Evolutionary conservation across 1,140 invertebrate genomes (phyloP).

Genomic region (Samia ricini): DNA sequence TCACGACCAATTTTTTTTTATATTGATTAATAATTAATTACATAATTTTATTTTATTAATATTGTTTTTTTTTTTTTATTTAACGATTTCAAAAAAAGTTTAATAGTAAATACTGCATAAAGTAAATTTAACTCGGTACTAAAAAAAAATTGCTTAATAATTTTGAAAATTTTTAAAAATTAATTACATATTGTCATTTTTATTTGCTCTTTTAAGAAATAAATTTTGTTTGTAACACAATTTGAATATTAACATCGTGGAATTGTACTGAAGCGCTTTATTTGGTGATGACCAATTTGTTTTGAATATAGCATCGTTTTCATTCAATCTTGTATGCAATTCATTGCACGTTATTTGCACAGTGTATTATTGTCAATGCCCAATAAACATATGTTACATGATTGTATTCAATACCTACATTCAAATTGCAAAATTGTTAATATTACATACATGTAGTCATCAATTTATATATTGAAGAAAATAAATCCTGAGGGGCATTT

Average conservation of each 20-base stretch:
- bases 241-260: not conserved
- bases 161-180: no score
- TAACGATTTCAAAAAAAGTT: not conserved
- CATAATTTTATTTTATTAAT: not conserved
- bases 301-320: not conserved
- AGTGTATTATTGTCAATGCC: not conserved
- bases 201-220: not conserved
- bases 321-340: not conserved
- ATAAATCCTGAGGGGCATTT: slow-evolving; percentile 26
- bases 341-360: not conserved
- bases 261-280: not conserved
- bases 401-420: not conserved
- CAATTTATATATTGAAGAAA: slow-evolving; percentile 11
- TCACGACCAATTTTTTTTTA: slow-evolving; percentile 22
- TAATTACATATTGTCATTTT: no score
- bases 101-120: not conserved
- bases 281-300: not conserved
- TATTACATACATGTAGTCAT: not conserved
- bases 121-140: no score
- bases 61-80: not conserved
- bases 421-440: not conserved
- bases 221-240: not conserved
- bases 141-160: no score
- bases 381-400: not conserved
- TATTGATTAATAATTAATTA: not conserved